Base-by-base conservation (phyloP, 2,888 invertebrate species). In the Hirtodrosophila cameraria region DNA sequence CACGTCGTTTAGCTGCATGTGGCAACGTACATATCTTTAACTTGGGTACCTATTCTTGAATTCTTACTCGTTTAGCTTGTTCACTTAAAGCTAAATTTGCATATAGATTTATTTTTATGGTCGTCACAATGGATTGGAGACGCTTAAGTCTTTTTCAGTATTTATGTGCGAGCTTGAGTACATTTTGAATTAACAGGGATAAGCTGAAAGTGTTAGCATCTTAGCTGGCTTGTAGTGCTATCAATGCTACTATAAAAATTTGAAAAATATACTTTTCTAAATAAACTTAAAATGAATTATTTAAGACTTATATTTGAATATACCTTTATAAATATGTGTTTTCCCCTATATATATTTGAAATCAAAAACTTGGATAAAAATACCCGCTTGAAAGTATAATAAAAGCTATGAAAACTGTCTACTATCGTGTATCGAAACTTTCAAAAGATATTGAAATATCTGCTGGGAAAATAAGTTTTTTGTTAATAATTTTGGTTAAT, bases 71-170 rank as follows among this genome's bases (percentile, higher is more conserved):
- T 49, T 59, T 42, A 54, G 43, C 71, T 55, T 69, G 78, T 77
- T 77, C 46, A 39, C 41, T 49, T 52, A 36, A 57, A 53, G 53
- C 41, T 68, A 42, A 62, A 82, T 82, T 82, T 82, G 87, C 82
- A 82, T 82, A 87, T 78, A 59, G 86, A 82, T 82, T 82, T 87
- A 82, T 87, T 82, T 82, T 87, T 82, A 82, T 86, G 58, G 64
- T 54, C 57, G 15, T 39, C 58, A 63, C 82, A 67, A 62, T 59
- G 66, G 42, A 60, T 58, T 43, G 45, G 27, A 16, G 52, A 71
- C 70, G 38, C 45, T 62, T 49, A 57, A 43, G 49, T 38, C 58
- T 36, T 16, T 30, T 35, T 49, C 33, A 50, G 45, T 55, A 77
- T 72, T 71, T 76, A 60, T 76, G 77, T 60, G 52, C 30, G 70